These are phyloP conservation scores for Odobenus rosmarus DNA, from an alignment of 2,113 vertebrate species.

Conservation along the genomic window DNA sequence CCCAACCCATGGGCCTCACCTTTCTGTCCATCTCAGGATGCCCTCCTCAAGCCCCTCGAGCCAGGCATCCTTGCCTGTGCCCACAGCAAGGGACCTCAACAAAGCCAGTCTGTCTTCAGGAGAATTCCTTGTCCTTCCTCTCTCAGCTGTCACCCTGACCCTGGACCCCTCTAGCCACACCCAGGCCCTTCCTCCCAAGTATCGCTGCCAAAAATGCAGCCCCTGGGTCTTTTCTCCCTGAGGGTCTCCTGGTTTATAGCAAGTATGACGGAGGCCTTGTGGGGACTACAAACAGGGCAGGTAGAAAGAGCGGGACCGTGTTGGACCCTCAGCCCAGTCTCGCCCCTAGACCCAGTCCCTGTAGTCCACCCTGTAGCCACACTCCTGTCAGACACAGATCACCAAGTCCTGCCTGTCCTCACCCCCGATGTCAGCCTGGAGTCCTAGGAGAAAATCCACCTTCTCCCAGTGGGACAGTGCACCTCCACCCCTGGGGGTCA, in stretches of 20 bases:
- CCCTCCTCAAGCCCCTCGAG: neutral
- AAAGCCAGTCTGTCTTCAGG: neutral
- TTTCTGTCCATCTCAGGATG: no score
- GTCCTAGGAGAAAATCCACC: neutral
- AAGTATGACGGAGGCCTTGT: neutral
- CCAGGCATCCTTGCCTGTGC: neutral
- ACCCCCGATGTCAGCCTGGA: neutral
- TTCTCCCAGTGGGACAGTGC: neutral
- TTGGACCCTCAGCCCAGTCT: neutral
- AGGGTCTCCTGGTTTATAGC: neutral
- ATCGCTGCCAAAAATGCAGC: neutral
- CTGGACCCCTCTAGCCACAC: neutral
- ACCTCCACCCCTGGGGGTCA: neutral
- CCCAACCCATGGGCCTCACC: neutral
- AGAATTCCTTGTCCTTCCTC: neutral
- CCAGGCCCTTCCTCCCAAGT: neutral
- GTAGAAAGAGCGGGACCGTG: neutral
- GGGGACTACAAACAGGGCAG: neutral
- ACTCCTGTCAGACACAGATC: neutral
- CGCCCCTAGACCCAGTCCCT: neutral
- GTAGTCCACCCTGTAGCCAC: neutral
- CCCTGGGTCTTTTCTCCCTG: neutral
- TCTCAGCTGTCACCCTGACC: neutral
- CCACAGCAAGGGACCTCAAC: neutral
- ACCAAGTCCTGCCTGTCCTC: neutral